Percentiles rank a stretch among this genome's conserved stretches.
Evolutionary conservation across 2,113 vertebrate genomes (phyloP).

Genomic region (Actenoides hombroni): DNA sequence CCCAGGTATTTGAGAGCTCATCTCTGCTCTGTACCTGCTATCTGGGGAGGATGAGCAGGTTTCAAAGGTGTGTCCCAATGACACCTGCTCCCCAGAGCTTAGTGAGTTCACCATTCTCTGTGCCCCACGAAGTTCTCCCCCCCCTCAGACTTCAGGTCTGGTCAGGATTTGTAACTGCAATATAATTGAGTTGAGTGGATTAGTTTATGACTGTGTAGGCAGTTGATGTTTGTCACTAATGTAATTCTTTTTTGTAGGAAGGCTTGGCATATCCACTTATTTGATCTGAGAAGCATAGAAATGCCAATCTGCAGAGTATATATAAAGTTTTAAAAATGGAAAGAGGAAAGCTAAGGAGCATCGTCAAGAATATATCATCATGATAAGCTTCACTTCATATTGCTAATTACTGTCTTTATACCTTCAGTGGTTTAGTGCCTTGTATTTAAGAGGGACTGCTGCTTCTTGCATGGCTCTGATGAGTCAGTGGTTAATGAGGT

Average conservation of each 20-base stretch:
- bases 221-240: neutral
- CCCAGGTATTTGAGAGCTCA: neutral
- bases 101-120: neutral
- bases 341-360: neutral
- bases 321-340: neutral
- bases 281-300: neutral
- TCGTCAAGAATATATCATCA: neutral
- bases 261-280: neutral
- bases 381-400: neutral
- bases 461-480: neutral
- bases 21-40: neutral
- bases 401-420: neutral
- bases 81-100: neutral
- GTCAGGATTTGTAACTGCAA: neutral
- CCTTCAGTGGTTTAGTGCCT: neutral
- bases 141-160: neutral
- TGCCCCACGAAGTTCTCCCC: neutral
- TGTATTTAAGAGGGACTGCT: neutral
- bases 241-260: conserved; percentile 19
- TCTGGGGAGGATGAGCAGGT: neutral
- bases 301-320: neutral
- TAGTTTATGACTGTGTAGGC: neutral
- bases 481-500: neutral
- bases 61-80: neutral
- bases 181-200: neutral